These are phyloP conservation scores for Macrosiphum euphorbiae DNA, from an alignment of 2,888 invertebrate genomes.

Conservation along the genomic window DNA sequence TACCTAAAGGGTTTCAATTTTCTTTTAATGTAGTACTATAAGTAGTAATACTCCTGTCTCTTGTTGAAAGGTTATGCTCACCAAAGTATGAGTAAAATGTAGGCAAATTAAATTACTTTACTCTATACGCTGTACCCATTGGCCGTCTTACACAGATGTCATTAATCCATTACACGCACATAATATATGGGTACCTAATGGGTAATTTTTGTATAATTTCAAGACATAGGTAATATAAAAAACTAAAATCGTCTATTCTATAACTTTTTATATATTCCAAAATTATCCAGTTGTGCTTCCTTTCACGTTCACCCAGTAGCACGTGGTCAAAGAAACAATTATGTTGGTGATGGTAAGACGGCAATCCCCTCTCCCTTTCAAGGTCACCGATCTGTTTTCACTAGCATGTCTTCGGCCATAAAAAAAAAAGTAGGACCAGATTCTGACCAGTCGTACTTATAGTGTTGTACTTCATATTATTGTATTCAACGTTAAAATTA, in stretches of 20 bases:
- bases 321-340: neutral
- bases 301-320: neutral
- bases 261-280: neutral
- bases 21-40: neutral
- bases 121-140: neutral
- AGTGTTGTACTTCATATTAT: neutral
- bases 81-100: neutral
- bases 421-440: no score
- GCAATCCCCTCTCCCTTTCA: neutral
- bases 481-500: neutral
- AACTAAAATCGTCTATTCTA: neutral
- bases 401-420: neutral
- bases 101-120: neutral
- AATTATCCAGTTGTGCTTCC: neutral
- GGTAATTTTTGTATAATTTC: neutral
- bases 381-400: neutral
- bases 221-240: neutral
- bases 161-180: neutral
- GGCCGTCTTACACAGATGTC: neutral
- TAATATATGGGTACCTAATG: neutral
- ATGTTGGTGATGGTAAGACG: neutral
- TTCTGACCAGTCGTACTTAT: neutral
- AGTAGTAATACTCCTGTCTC: neutral
- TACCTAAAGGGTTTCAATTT: neutral
- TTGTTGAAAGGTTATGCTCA: neutral